phyloP scores from a whole-genome alignment of 1,140 invertebrate genomes.

The Lordiphosa clarofinis region DNA sequence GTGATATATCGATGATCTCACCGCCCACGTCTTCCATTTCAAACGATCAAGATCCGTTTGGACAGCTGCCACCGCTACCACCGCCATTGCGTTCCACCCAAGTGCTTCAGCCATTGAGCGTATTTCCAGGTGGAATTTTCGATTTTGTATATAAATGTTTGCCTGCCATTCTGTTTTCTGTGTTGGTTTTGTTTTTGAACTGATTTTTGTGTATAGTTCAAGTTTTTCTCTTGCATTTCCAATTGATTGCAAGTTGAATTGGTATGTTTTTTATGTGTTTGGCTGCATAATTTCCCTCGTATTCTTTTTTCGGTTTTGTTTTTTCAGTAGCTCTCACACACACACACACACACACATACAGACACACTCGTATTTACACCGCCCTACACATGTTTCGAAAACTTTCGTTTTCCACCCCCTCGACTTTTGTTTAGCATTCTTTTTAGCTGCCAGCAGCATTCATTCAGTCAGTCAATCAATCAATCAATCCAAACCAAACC shows the following conservation, averaged over 20 bases:
- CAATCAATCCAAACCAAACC: constrained; percentile 34
- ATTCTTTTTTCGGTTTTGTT: too few relatives aligned
- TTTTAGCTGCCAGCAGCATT: constrained; percentile 52
- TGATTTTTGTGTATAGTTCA: constrained; percentile 32
- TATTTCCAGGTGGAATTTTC: constrained; percentile 77
- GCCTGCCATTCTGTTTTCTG: constrained; percentile 34
- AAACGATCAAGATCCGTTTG: constrained; percentile 80
- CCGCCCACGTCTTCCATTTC: constrained; percentile 80
- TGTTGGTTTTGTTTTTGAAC: constrained; percentile 31
- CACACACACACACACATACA: constrained; percentile 13
- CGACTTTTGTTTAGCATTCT: constrained; percentile 61
- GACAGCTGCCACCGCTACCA: constrained; percentile 79
- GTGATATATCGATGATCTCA: constrained; percentile 80
- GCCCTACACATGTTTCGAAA: constrained; percentile 7
- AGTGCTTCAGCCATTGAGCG: constrained; percentile 79
- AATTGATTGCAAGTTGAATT: constrained; percentile 59
- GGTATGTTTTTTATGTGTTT: constrained; percentile 24
- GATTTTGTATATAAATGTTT: constrained; percentile 6
- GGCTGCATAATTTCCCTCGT: constrained; percentile 11
- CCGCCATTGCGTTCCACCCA: constrained; percentile 80
- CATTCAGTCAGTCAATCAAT: constrained; percentile 48
- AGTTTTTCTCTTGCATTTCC: constrained; percentile 19
- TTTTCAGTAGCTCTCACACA: too few relatives aligned
- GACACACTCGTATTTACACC: constrained; percentile 9
- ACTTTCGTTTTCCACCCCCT: constrained; percentile 8